Evolutionary conservation across 2,888 invertebrate genomes (phyloP), one percentile per base, ranked within the genome.

Genomic region (Leptopilina myrica): DNA sequence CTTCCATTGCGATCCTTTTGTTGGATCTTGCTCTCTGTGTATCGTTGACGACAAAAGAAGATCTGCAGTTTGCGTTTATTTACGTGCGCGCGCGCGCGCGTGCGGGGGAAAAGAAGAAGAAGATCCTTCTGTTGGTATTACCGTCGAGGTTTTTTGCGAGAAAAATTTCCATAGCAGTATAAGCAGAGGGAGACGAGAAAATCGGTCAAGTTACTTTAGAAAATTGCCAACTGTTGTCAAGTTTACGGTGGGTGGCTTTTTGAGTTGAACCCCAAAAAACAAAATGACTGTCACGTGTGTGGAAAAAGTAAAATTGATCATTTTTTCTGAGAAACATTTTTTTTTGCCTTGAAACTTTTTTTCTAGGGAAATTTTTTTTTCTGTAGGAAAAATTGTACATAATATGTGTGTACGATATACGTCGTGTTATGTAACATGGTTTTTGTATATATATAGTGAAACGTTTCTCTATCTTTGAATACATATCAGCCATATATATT

Each of bases 171-270:
- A 26, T 15, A 26, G 43, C 26, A 49, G 33, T 33, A n/a, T n/a
- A n/a, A 33, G 33, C 2, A 33, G 20, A 67, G 46, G 20, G 49
- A 53, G 15, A 67, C 15, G 67, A 49, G 46, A 20, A 67, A 67
- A 46, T 67, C 46, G 67, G 67, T 49, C 49, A 82, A 82, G 86
- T 88, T 88, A 88, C 88, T 88, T 88, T 88, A 86, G 85, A 84
- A 88, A 88, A 88, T 89, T 89, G 88, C 86, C 83, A 84, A 83
- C 84, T 78, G 84, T 75, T 33, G 5, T 33, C 3, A 86, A 86
- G 79, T 86, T 87, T 84, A 83, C 81, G 82, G 78, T 81, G 78
- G 56, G 53, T 46, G 64, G 80, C 76, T 69, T 65, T 20, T 78
- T 69, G 15, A 69, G 76, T 76, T 78, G 76, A 73, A 53, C 67